phyloP scores from a whole-genome alignment of 2,888 invertebrate species.

The Drosophila emarginata region DNA sequence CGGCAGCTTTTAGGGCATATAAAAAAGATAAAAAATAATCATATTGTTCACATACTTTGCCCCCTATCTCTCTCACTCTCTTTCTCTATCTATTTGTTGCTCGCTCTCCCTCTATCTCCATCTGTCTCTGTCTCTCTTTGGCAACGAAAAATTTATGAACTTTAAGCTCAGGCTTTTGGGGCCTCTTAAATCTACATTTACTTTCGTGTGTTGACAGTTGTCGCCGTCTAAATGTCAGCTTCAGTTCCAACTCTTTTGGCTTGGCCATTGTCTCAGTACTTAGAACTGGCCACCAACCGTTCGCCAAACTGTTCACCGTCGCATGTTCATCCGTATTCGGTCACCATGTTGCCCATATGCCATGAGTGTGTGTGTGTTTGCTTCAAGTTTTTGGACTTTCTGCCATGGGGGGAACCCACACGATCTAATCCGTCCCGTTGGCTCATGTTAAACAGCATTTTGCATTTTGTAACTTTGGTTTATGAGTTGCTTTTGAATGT shows the following conservation, averaged over 20 bases:
- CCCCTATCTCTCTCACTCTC: constrained; percentile 21
- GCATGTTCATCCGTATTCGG: constrained; percentile 66
- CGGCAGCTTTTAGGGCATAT: constrained; percentile 58
- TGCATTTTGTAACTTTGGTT: constrained; percentile 39
- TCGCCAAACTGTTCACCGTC: constrained; percentile 24
- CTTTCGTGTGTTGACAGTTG: constrained; percentile 77
- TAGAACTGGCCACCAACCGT: constrained; percentile 48
- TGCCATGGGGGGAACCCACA: constrained; percentile 56
- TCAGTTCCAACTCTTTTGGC: constrained; percentile 6
- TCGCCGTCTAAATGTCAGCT: constrained; percentile 66
- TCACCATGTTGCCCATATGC: constrained; percentile 33
- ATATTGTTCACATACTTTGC: constrained; percentile 68
- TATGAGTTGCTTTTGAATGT: neutral
- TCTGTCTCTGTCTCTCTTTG: neutral
- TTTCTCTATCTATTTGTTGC: neutral
- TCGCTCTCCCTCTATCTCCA: neutral
- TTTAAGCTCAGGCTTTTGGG: constrained; percentile 45
- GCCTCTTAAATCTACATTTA: constrained; percentile 54
- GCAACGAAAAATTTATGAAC: constrained; percentile 65
- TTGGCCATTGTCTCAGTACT: constrained; percentile 45
- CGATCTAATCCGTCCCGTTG: constrained; percentile 44
- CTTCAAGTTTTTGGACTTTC: constrained; percentile 24
- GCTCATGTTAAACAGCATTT: constrained; percentile 58
- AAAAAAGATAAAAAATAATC: constrained; percentile 29
- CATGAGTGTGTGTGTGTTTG: constrained; percentile 14